These are phyloP conservation scores for Pseudomugil gertrudae DNA, from an alignment of 2,797 vertebrate genomes.

Conservation along the genomic window DNA sequence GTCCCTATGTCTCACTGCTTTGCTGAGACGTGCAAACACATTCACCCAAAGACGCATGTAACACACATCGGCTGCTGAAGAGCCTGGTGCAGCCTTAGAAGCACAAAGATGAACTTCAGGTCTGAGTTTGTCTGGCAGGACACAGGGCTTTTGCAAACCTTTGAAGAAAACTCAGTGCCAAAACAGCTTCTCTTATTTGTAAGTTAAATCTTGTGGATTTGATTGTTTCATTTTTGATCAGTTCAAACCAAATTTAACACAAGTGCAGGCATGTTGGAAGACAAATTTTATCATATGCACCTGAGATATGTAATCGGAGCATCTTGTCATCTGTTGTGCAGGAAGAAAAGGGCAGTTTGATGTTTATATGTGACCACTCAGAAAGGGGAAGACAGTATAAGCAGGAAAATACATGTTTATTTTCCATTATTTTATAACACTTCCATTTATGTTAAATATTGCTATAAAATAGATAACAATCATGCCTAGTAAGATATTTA, in stretches of 20 bases:
- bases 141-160: slow-evolving; percentile 45
- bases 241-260: slow-evolving; percentile 55
- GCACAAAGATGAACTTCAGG: slow-evolving; percentile 36
- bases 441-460: slow-evolving; percentile 77
- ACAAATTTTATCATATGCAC: slow-evolving; percentile 50
- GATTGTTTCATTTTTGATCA: slow-evolving; percentile 54
- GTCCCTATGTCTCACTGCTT: slow-evolving; percentile 55
- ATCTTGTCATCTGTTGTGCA: slow-evolving; percentile 44
- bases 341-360: slow-evolving; percentile 44
- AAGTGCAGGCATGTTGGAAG: slow-evolving; percentile 47
- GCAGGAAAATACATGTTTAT: slow-evolving; percentile 51
- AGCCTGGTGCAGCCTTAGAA: slow-evolving; percentile 50
- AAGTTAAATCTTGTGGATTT: slow-evolving; percentile 52
- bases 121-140: slow-evolving; percentile 17
- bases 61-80: slow-evolving; percentile 26
- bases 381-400: slow-evolving; percentile 68
- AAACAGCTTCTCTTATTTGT: slow-evolving; percentile 55
- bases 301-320: slow-evolving; percentile 51
- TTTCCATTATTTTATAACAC: slow-evolving; percentile 76
- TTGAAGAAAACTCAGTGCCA: slow-evolving; percentile 73
- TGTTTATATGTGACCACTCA: slow-evolving; percentile 65
- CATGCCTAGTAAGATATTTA: slow-evolving; percentile 89
- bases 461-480: slow-evolving; percentile 75
- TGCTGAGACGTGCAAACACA: slow-evolving; percentile 20
- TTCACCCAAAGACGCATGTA: slow-evolving; percentile 10